These are phyloP conservation scores for Limnothrissa miodon DNA, from an alignment of 2,113 vertebrate genomes.

Conservation along the genomic window DNA sequence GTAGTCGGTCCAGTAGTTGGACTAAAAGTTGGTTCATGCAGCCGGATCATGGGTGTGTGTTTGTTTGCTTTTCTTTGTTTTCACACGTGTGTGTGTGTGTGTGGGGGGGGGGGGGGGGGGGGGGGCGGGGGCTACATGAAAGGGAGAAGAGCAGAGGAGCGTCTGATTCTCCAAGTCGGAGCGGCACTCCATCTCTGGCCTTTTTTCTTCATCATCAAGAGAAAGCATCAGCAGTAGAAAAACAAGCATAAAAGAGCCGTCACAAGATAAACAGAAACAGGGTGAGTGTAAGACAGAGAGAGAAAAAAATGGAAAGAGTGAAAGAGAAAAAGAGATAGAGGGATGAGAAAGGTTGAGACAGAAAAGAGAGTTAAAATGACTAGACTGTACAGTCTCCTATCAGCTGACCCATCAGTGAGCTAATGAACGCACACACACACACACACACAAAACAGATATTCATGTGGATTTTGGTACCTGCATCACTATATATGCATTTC, in stretches of 20 bases:
- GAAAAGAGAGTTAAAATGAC: constrained; percentile 24
- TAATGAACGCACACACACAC: not conserved
- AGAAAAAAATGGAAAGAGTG: not conserved
- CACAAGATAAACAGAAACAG: too few species aligned
- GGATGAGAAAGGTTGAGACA: not conserved
- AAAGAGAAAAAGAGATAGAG: constrained; percentile 16
- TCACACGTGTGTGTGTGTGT: not conserved
- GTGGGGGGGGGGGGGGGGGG: constrained; percentile 25
- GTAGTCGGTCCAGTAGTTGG: too few species aligned
- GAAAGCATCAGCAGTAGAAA: constrained; percentile 62
- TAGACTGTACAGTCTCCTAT: not conserved
- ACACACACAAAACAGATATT: too few species aligned
- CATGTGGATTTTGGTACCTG: too few species aligned
- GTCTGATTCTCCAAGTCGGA: constrained; percentile 61
- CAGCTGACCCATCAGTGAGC: not conserved
- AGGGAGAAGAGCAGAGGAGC: constrained; percentile 51
- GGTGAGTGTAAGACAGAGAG: constrained; percentile 34
- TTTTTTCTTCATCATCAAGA: constrained; percentile 62
- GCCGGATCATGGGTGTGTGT: not conserved
- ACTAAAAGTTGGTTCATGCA: not conserved
- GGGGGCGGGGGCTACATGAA: constrained; percentile 54
- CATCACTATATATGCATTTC: too few species aligned
- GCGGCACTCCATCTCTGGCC: constrained; percentile 53
- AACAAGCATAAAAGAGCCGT: constrained; percentile 60
- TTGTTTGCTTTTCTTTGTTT: not conserved